A percentile compares a stretch with the other conserved stretches of the same genome.
Evolutionary conservation across 1,140 invertebrate genomes (phyloP).

Genomic region (Halictus rubicundus): DNA sequence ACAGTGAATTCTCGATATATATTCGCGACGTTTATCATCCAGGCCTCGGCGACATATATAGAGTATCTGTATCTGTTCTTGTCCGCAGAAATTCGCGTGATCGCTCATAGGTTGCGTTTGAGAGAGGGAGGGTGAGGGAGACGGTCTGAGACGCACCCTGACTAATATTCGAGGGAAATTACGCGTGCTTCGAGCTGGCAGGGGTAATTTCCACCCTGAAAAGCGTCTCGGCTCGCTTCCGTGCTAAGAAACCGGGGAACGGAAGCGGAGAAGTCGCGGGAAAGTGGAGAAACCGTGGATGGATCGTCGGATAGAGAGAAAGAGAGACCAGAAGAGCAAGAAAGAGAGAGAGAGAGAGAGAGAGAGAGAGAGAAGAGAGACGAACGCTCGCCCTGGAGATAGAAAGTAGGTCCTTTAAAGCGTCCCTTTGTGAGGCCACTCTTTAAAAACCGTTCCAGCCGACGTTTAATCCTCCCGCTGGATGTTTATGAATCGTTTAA

Average conservation of each 20-base stretch:
- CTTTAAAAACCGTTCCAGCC: constrained; percentile 37
- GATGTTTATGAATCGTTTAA: constrained; percentile 36
- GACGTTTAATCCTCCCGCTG: constrained; percentile 36
- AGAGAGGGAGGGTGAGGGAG: neutral
- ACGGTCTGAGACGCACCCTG: neutral
- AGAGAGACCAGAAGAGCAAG: neutral
- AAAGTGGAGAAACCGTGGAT: neutral
- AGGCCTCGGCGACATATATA: too few species aligned
- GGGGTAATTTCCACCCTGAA: constrained; percentile 44
- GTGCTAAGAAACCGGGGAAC: constrained; percentile 24
- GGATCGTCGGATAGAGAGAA: too few species aligned
- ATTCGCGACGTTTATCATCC: too few species aligned
- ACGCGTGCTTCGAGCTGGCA: constrained; percentile 25
- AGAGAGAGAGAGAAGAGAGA: constrained; percentile 1
- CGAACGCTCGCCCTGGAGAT: constrained; percentile 35
- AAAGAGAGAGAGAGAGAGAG: too few species aligned
- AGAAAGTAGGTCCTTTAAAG: constrained; percentile 62
- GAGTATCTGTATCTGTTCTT: too few species aligned
- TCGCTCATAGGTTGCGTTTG: neutral
- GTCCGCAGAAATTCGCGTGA: too few species aligned
- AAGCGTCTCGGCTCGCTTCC: constrained; percentile 34
- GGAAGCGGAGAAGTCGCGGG: constrained; percentile 11
- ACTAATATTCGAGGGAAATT: constrained; percentile 49
- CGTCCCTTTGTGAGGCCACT: constrained; percentile 30
- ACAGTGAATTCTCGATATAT: too few species aligned